Conservation (phyloP, 2,113 vertebrate species). For the Polypterus senegalus region DNA sequence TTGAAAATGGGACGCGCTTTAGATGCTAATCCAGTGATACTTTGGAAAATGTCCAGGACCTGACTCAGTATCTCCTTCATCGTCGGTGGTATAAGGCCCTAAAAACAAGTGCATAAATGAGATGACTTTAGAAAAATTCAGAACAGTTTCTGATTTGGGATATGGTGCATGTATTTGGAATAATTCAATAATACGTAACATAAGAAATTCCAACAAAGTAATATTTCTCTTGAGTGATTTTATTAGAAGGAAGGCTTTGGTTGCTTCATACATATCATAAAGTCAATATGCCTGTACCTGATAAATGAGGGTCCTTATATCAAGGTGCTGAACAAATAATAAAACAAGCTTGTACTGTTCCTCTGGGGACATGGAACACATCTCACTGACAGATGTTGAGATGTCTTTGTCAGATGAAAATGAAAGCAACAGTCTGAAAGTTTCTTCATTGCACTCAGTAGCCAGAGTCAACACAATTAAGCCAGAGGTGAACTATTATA, state of each 20-base stretch:
- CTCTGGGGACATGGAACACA: constrained; percentile 33
- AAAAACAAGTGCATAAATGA: background rate
- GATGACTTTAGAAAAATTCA: too few species aligned
- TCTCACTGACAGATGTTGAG: constrained; percentile 18
- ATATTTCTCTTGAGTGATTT: too few species aligned
- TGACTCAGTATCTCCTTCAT: constrained; percentile 17
- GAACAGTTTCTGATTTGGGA: too few species aligned
- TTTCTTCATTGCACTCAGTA: constrained; percentile 32
- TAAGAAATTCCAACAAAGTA: too few species aligned
- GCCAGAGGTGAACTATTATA: background rate
- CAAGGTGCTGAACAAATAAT: constrained; percentile 27
- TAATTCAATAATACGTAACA: too few species aligned
- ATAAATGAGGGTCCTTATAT: constrained; percentile 34
- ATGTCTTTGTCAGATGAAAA: constrained; percentile 23
- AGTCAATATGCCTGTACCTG: constrained; percentile 26
- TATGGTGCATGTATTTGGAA: too few species aligned
- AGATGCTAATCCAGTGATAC: constrained; percentile 31
- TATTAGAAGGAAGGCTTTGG: too few species aligned
- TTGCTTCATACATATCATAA: background rate
- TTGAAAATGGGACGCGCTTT: constrained; percentile 25
- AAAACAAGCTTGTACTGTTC: constrained; percentile 24
- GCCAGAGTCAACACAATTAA: constrained; percentile 18
- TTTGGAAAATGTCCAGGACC: constrained; percentile 37
- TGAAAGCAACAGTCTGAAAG: constrained; percentile 29
- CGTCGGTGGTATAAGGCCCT: constrained; percentile 6